Evolutionary conservation across 2,888 invertebrate species (phyloP).

Genomic region (Leucophenga montana): DNA sequence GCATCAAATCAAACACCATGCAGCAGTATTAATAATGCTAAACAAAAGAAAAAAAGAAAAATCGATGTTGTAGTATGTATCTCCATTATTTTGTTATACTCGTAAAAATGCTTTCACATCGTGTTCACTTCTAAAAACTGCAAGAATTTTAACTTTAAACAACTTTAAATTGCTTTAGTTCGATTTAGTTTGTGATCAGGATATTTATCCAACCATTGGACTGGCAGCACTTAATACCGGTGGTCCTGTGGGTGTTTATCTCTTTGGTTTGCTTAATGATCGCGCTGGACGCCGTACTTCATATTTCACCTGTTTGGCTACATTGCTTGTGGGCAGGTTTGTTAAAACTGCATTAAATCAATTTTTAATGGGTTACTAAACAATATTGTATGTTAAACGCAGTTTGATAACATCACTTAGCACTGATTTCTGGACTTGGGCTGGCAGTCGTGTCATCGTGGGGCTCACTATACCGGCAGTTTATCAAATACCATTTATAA

Average conservation of each 20-base stretch:
- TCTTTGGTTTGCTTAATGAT: conserved; percentile 90
- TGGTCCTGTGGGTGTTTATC: conserved; percentile 91
- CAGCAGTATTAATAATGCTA: conserved; percentile 33
- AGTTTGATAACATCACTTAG: conserved; percentile 87
- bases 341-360: no score
- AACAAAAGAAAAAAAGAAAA: no score
- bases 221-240: conserved; percentile 89
- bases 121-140: neutral
- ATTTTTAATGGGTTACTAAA: no score
- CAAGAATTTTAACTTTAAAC: neutral
- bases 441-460: conserved; percentile 85
- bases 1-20: conserved; percentile 37
- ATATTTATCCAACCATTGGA: conserved; percentile 90
- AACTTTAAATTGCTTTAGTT: conserved; percentile 78
- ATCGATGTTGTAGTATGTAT: conserved; percentile 25
- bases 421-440: conserved; percentile 87
- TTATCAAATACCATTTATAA: conserved; percentile 95
- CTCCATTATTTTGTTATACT: neutral
- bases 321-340: conserved; percentile 79
- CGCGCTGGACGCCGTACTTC: conserved; percentile 88
- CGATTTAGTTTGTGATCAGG: conserved; percentile 89
- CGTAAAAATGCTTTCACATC: neutral
- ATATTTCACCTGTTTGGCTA: conserved; percentile 88
- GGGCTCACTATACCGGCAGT: conserved; percentile 93
- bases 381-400: no score